Base-by-base conservation (phyloP, 1,140 invertebrate species). In the Oscheius sp. region DNA sequence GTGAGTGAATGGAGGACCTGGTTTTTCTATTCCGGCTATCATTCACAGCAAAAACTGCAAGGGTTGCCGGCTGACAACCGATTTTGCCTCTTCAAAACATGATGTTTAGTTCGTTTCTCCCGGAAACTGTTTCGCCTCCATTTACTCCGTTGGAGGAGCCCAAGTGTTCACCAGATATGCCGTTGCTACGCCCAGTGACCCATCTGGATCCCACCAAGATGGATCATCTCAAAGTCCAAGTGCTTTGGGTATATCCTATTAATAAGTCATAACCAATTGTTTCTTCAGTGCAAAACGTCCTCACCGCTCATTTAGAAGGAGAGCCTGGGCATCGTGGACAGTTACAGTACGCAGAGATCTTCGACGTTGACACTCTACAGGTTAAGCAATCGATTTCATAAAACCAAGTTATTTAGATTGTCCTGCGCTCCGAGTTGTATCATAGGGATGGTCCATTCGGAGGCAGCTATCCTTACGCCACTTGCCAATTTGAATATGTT, bases 401-500 rank as follows among this genome's bases (percentile, higher is more conserved):
- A 31, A 45, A n/a, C n/a, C n/a, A n/a, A 2, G 35, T 49, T 1
- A 36, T 68, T 34, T 42, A 68, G 66, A 45, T 61, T 23, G 64
- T 71, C 28, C 61, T 71, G 13, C 38, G 61, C 32, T 71, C 69
- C 23, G 67, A 73, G 23, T 62, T 75, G 1, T 65, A 72, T 31
- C 29, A 35, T 23, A 63, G 75, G 15, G 59, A 45, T 23, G 26
- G 28, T 3, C 49, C 49, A 23, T 55, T 13, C 49, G n/a, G 38
- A 10, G 7, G 4, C 7, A 7, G 4, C 4, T 13, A 23, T 32
- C 36, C 36, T 32, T 7, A 63, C 13, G 10, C 4, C 26, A 18
- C 61, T 26, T 76, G 65, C 35, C 38, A 42, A 18, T 76, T 38
- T 55, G 63, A 76, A 20, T 75, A 73, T 62, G 73, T 74, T 36